phyloP scores from a whole-genome alignment of 2,888 invertebrate species.

The Lampropteryx suffumata region DNA sequence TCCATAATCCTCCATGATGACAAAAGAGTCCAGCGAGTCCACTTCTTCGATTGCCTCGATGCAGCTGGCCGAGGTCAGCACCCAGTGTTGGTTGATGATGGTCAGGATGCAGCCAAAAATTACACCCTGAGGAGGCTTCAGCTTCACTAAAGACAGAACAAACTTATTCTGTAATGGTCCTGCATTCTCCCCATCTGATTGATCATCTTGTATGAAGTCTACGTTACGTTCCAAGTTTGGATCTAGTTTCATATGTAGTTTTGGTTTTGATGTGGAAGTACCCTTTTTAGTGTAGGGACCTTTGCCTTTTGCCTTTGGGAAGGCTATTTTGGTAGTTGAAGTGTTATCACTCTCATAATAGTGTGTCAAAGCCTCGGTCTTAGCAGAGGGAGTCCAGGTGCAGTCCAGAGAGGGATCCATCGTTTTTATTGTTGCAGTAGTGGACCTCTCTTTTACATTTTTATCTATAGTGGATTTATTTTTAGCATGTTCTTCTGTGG shows the following conservation, averaged over 20 bases:
- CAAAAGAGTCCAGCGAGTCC: slow-evolving; percentile 60
- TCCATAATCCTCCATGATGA: slow-evolving; percentile 57
- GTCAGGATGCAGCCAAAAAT: slow-evolving; percentile 66
- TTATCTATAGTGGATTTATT: neutral
- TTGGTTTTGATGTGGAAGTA: neutral
- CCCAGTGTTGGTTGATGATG: slow-evolving; percentile 55
- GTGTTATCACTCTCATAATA: slow-evolving; percentile 43
- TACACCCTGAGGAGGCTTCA: slow-evolving; percentile 48
- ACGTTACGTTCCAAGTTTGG: neutral
- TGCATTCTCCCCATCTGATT: slow-evolving; percentile 42
- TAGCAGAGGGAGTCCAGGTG: slow-evolving; percentile 60
- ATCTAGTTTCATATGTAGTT: neutral
- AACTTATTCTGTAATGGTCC: slow-evolving; percentile 35
- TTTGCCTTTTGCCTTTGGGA: no score
- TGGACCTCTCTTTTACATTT: neutral
- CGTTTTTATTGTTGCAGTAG: neutral
- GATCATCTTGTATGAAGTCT: slow-evolving; percentile 22
- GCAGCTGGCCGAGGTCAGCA: slow-evolving; percentile 69
- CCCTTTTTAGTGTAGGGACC: neutral
- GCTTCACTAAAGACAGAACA: slow-evolving; percentile 58
- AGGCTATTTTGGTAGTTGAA: neutral
- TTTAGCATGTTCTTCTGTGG: neutral
- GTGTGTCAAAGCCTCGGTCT: slow-evolving; percentile 47
- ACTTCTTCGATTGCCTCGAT: slow-evolving; percentile 64
- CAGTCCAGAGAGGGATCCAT: slow-evolving; percentile 42